Evolutionary conservation across 2,113 vertebrate genomes (phyloP).

Genomic region (Mixornis gularis): DNA sequence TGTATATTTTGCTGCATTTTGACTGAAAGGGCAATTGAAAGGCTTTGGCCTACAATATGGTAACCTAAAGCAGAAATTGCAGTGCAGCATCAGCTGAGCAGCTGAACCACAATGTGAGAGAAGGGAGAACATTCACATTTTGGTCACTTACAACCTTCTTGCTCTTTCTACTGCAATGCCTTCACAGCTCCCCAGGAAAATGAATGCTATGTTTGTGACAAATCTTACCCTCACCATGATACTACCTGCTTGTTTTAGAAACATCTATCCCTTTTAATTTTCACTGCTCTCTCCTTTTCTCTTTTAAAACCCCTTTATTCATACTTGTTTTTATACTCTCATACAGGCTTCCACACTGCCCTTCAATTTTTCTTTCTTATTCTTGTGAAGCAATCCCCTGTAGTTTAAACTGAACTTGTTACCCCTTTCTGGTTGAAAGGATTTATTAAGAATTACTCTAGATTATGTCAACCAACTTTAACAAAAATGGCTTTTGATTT

Average conservation of each 20-base stretch:
- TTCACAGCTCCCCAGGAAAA: neutral
- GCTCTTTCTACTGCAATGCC: neutral
- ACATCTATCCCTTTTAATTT: neutral
- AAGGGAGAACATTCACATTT: neutral
- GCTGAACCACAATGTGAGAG: neutral
- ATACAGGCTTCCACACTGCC: neutral
- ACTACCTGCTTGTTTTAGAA: neutral
- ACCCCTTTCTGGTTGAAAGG: conserved; percentile 22
- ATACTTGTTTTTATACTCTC: neutral
- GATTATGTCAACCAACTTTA: conserved; percentile 37
- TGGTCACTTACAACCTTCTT: neutral
- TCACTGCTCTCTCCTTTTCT: neutral
- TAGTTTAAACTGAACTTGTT: conserved; percentile 19
- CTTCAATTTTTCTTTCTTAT: neutral
- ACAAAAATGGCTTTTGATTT: conserved; percentile 36
- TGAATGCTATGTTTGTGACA: neutral
- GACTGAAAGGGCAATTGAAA: neutral
- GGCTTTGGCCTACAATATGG: neutral
- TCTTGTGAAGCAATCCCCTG: neutral
- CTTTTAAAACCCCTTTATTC: neutral
- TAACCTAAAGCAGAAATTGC: neutral
- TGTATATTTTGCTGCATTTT: neutral
- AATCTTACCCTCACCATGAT: neutral
- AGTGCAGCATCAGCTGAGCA: neutral
- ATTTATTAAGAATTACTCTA: conserved; percentile 25